Percentiles rank a stretch among this genome's conserved stretches.
These are phyloP conservation scores for Scortum barcoo DNA, from an alignment of 2,113 vertebrate species.

Conservation along the genomic window DNA sequence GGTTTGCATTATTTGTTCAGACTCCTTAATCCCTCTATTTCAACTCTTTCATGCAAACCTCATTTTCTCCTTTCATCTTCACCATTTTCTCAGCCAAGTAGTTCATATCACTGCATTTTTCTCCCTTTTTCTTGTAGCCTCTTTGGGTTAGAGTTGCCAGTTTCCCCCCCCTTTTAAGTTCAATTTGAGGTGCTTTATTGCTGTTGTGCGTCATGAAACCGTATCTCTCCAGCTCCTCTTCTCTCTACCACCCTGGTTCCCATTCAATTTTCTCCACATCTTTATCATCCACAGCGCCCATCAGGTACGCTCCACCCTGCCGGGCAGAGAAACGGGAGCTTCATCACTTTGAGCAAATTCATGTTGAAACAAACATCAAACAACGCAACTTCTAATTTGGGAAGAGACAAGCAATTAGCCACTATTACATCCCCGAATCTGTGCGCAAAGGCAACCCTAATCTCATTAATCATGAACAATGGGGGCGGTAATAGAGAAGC, in stretches of 20 bases:
- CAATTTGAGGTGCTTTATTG: conserved; percentile 37
- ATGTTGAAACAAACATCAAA: conserved; percentile 67
- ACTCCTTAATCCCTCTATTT: conserved; percentile 14
- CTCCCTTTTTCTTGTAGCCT: neutral
- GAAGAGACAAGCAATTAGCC: conserved; percentile 78
- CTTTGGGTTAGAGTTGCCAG: neutral
- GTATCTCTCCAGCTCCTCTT: conserved; percentile 22
- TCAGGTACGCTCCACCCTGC: conserved; percentile 16
- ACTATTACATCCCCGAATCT: conserved; percentile 71
- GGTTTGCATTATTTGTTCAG: conserved; percentile 23
- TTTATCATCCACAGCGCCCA: conserved; percentile 30
- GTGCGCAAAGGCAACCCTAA: conserved; percentile 63
- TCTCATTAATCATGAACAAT: conserved; percentile 83
- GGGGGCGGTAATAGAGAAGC: conserved; percentile 72
- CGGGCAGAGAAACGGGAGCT: conserved; percentile 5
- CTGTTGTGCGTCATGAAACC: conserved; percentile 29
- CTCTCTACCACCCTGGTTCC: conserved; percentile 1
- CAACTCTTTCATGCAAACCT: conserved; percentile 6
- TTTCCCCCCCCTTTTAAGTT: neutral
- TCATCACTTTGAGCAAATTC: conserved; percentile 53
- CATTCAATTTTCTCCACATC: conserved; percentile 39
- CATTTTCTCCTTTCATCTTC: conserved; percentile 13
- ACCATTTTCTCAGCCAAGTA: conserved; percentile 5
- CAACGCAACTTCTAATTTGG: conserved; percentile 72
- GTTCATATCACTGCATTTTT: conserved; percentile 8